Base-by-base conservation (phyloP, 2,113 vertebrate genomes). In the Axis porcinus region DNA sequence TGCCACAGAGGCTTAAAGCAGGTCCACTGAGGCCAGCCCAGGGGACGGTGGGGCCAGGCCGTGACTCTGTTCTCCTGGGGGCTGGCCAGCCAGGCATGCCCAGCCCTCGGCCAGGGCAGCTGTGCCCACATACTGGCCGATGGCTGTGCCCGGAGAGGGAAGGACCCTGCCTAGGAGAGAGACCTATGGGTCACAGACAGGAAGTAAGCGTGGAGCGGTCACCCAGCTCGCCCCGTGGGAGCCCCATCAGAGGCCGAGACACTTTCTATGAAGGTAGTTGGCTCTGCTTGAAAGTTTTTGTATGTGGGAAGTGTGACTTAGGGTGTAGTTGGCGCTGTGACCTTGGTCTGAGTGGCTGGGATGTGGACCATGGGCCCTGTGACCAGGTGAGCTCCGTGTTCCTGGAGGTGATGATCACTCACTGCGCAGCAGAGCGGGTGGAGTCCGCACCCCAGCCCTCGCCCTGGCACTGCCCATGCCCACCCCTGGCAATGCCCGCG, bases 161-260 rank as follows among this genome's bases (percentile, higher is more conserved):
- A n/a, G 45, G 6, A 3, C 23, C 84, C 33, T 5, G 7, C 28
- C 7, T 30, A 19, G 19, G 89, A 27, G 30, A 58, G 67, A 58
- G 28, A 28, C 4, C 28, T 50, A 28, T 30, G 28, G 16, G 28
- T 50, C 78, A 33, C 28, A 19, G 45, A 47, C 28, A 74, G 33
- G 30, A 43, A 28, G 40, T 7, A n/a, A 43, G 8, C 2, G 1
- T 0, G 9, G 36, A 2, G 2, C 11, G 4, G 6, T 3, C 4
- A 33, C 14, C 15, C 27, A 4, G 28, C 23, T 45, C 0, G 3
- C 30, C 30, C 28, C 3, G 3, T 13, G 17, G 47, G 30, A 52
- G 79, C 10, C 47, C 17, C 47, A n/a, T 6, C 47, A 52, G 79
- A 52, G 47, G 47, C 47, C 2, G 0, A 13, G 10, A n/a, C 33